These are phyloP conservation scores for Triplophysa dalaica DNA, from an alignment of 2,113 vertebrate species.

Conservation along the genomic window DNA sequence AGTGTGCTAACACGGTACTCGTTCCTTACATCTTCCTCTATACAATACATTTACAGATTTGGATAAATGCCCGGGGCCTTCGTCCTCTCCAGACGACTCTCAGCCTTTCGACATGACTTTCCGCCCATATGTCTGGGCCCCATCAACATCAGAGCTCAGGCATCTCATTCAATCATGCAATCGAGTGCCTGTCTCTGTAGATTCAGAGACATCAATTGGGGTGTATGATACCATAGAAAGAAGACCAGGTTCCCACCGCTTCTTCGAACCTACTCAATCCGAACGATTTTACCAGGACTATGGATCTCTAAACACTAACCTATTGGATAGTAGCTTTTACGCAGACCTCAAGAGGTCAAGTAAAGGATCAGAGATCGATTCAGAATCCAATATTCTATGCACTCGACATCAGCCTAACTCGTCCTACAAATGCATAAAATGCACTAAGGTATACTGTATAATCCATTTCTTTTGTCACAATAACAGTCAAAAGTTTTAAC, in stretches of 20 bases:
- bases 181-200: constrained; percentile 65
- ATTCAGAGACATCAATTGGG: constrained; percentile 70
- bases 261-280: constrained; percentile 56
- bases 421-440: constrained; percentile 92
- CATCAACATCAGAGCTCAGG: constrained; percentile 80
- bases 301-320: constrained; percentile 58
- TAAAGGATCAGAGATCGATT: constrained; percentile 78
- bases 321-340: constrained; percentile 61
- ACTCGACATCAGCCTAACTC: constrained; percentile 78
- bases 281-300: constrained; percentile 77
- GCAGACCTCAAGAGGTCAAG: constrained; percentile 69
- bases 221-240: constrained; percentile 74
- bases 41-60: constrained; percentile 73
- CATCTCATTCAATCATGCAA: constrained; percentile 80
- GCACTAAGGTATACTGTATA: constrained; percentile 84
- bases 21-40: not conserved
- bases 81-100: constrained; percentile 69
- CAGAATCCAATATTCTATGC: constrained; percentile 83
- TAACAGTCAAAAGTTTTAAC: no score
- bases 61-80: constrained; percentile 75
- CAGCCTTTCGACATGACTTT: constrained; percentile 77
- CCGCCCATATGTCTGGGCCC: constrained; percentile 86
- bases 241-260: constrained; percentile 62
- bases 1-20: no score
- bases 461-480: not conserved